Evolutionary conservation across 2,888 invertebrate species (phyloP), one percentile per base, ranked within the genome.

Genomic region (Andrena bicolor): DNA sequence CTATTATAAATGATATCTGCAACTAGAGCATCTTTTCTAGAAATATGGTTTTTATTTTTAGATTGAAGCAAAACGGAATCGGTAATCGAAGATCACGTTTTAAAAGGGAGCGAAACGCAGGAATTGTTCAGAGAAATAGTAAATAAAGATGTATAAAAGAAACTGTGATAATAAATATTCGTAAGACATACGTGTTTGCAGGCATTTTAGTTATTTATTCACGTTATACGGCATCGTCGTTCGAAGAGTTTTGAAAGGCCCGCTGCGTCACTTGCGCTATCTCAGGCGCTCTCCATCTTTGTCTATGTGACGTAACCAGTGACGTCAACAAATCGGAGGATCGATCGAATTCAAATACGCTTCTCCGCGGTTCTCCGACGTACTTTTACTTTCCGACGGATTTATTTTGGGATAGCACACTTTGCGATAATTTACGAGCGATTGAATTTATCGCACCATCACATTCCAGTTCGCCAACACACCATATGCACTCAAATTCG

Each of bases 231-330:
- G 23, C 16, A 10, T 56, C 30, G 56, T 65, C 26, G 41, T 68
- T 30, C 51, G 30, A n/a, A 49, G 41, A 69, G 72, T 60, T 60
- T 41, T 77, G 35, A 66, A 49, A 56, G 49, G n/a, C 70, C 51
- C 56, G 73, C 61, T 69, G 63, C 23, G 49, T 13, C 51, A 32
- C 73, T 70, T 77, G 76, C 78, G 64, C 70, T 74, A 51, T 49
- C 28, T 70, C 16, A 13, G 1, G 4, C 23, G 66, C 65, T 76
- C 70, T 81, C 76, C 74, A 58, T 85, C 89, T 83, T 83, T 58
- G 71, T 89, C 82, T 84, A 84, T 85, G 48, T 87, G 90, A 90
- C 91, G 90, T 87, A 85, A 90, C 66, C 35, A 66, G 76, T 90
- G 90, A 90, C 90, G 89, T 89, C 84, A 84, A 79, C 76, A 66